phyloP scores from a whole-genome alignment of 1,140 invertebrate genomes.

The Diuraphis noxia region DNA sequence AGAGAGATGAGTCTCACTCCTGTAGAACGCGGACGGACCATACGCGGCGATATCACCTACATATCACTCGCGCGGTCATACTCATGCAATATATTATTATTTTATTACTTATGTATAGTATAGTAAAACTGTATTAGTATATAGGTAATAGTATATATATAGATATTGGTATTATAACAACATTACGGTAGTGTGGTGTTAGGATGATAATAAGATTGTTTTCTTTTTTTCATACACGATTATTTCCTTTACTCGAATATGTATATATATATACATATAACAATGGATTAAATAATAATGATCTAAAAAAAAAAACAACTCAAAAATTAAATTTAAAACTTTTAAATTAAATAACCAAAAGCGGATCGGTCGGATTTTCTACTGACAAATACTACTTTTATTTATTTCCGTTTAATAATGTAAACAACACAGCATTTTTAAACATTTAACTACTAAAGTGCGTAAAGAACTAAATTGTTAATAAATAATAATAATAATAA shows the following conservation, averaged over 20 bases:
- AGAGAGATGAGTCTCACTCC: neutral
- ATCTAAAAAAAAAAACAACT: constrained; percentile 32
- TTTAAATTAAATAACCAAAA: constrained; percentile 41
- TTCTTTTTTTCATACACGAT: neutral
- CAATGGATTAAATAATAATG: neutral
- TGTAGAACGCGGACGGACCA: neutral
- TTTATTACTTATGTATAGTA: neutral
- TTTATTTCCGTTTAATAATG: constrained; percentile 48
- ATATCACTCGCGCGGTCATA: neutral
- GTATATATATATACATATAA: neutral
- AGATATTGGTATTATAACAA: neutral
- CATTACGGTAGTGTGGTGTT: neutral
- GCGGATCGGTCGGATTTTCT: constrained; percentile 20
- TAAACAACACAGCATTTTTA: constrained; percentile 53
- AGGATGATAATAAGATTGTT: neutral
- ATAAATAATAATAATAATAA: constrained; percentile 29
- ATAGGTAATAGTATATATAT: neutral
- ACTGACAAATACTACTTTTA: constrained; percentile 54
- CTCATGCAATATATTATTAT: constrained; percentile 18
- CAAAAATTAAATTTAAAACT: neutral
- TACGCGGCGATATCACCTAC: neutral
- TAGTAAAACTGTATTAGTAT: neutral
- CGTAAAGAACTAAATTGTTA: constrained; percentile 52
- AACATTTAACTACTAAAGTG: constrained; percentile 52
- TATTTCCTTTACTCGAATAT: neutral